These are phyloP conservation scores for Umimayanthus kanabou DNA, from an alignment of 92 coral and sea anemone species.

Conservation along the genomic window DNA sequence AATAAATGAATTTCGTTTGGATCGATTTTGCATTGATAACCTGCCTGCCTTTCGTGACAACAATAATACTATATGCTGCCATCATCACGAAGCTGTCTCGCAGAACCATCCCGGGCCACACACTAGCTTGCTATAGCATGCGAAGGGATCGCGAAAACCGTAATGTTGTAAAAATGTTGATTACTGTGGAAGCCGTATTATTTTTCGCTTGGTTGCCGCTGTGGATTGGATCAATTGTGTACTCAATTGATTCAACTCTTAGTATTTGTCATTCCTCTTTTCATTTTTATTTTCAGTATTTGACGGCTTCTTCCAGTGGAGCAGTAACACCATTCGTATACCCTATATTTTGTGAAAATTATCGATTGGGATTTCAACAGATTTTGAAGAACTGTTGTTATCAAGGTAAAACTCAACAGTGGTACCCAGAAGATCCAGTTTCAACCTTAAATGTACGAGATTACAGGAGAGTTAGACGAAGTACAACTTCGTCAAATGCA, in stretches of 20 bases:
- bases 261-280: slow-evolving; percentile 6
- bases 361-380: slow-evolving; percentile 8
- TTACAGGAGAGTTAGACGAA: neutral
- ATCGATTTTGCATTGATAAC: neutral
- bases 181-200: neutral
- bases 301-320: slow-evolving; percentile 8
- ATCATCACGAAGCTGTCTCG: neutral
- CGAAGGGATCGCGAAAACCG: slow-evolving; percentile 2
- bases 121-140: neutral
- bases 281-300: slow-evolving; percentile 6
- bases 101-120: neutral
- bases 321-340: neutral
- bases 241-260: neutral
- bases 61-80: neutral
- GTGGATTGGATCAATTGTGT: neutral
- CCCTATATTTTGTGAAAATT: neutral
- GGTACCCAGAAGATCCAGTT: neutral
- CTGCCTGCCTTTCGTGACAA: neutral
- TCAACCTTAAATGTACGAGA: neutral
- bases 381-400: neutral
- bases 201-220: neutral
- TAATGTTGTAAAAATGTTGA: slow-evolving; percentile 1
- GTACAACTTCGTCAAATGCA: neutral
- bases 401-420: neutral
- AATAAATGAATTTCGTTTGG: neutral